These are phyloP conservation scores for Conops quadrifasciatus DNA, from an alignment of 2,888 invertebrate genomes.

Conservation along the genomic window DNA sequence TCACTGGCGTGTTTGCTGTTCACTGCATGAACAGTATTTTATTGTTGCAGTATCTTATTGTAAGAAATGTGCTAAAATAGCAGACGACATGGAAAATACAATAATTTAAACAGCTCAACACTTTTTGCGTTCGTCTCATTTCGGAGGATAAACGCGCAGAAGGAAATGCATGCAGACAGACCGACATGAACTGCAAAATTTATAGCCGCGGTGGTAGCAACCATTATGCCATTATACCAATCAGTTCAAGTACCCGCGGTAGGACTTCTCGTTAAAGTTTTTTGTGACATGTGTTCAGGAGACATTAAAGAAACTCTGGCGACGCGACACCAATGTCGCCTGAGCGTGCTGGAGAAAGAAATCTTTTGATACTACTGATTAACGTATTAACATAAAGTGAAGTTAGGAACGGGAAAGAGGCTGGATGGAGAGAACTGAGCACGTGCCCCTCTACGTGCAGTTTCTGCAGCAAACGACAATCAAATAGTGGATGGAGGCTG, in stretches of 20 bases:
- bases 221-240: no score
- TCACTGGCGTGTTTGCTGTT: no score
- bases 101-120: conserved; percentile 27
- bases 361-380: conserved; percentile 19
- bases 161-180: conserved; percentile 11
- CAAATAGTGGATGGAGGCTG: background rate
- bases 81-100: conserved; percentile 30
- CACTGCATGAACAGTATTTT: background rate
- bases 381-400: background rate
- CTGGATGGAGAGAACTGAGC: conserved; percentile 10
- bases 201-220: conserved; percentile 25
- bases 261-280: background rate
- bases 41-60: no score
- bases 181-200: conserved; percentile 34
- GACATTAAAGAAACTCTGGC: conserved; percentile 33
- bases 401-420: background rate
- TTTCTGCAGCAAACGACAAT: background rate
- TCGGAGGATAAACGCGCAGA: background rate
- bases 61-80: conserved; percentile 2
- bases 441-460: conserved; percentile 8
- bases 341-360: conserved; percentile 4
- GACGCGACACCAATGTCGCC: conserved; percentile 16
- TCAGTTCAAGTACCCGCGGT: conserved; percentile 8
- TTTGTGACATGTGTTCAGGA: conserved; percentile 43
- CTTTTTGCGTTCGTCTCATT: background rate